Evolutionary conservation across 2,888 invertebrate species (phyloP), one percentile per base, ranked within the genome.

Genomic region (Stegana nigrithorax): DNA sequence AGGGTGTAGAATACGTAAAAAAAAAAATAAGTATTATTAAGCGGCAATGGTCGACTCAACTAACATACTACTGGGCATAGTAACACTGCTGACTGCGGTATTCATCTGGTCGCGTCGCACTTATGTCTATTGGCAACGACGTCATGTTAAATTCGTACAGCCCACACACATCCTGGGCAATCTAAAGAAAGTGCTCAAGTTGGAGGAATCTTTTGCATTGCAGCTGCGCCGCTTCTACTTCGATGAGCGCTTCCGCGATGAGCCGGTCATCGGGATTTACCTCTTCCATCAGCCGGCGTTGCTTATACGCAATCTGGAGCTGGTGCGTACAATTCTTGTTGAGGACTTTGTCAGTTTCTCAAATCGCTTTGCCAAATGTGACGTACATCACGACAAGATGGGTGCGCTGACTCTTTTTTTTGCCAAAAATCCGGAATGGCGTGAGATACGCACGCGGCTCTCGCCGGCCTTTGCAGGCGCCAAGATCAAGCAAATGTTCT

Each of bases 211-310:
- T 12, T 73, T 84, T 7, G 82, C 84, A 0, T 67, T 84, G 39
- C 83, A 83, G 44, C 63, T 87, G 55, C 80, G 80, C 2, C 79
- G 84, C 8, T 68, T 86, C 6, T 87, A 88, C 65, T 75, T 83
- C 23, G 71, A 84, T 56, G 67, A 78, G 39, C 59, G 67, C 2
- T 69, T 75, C 62, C 45, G 71, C 73, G 60, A 82, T 67, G 68
- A 74, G 68, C 72, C 85, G 57, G 60, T 87, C 59, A 75, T 81
- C 69, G 80, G 88, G 75, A 68, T 87, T 69, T 75, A 84, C 78
- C 80, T 88, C n/a, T 85, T 88, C 63, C 85, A 87, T 67, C 85
- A 85, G 60, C 88, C 88, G 1, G 81, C 82, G 1, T 61, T 88
- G 23, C 60, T 88, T 27, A 70, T 86, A 14, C 84, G 86, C 12